Percentiles rank a stretch among this genome's conserved stretches.
Evolutionary conservation across 2,113 vertebrate genomes (phyloP).

Genomic region (Quiscalus mexicanus): DNA sequence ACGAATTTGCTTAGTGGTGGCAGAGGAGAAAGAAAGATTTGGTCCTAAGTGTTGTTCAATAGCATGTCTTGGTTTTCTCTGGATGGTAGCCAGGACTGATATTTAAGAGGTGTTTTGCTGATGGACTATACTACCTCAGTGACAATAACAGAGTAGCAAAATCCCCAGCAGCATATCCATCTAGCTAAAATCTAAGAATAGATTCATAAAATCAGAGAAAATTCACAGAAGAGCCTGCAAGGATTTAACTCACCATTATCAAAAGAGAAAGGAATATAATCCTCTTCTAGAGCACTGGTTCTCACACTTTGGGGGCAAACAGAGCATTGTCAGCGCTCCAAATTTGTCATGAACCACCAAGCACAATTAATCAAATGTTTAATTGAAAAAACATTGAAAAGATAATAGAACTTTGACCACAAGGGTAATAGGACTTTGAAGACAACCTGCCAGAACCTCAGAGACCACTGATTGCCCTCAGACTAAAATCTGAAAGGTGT

Average conservation of each 20-base stretch:
- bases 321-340: slow-evolving; percentile 33
- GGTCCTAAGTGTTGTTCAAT: slow-evolving; percentile 76
- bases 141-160: slow-evolving; percentile 70
- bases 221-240: slow-evolving; percentile 47
- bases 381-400: slow-evolving; percentile 27
- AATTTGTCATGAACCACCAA: slow-evolving; percentile 18
- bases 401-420: background rate
- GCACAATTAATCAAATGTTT: slow-evolving; percentile 30
- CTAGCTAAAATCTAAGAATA: slow-evolving; percentile 68
- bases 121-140: slow-evolving; percentile 69
- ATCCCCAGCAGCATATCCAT: slow-evolving; percentile 67
- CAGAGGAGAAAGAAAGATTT: slow-evolving; percentile 76
- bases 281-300: slow-evolving; percentile 22
- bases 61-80: slow-evolving; percentile 76
- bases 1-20: slow-evolving; percentile 75
- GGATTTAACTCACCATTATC: slow-evolving; percentile 13
- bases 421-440: background rate
- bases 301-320: slow-evolving; percentile 56
- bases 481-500: background rate
- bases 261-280: slow-evolving; percentile 19
- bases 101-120: slow-evolving; percentile 80
- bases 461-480: background rate
- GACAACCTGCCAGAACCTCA: background rate
- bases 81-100: slow-evolving; percentile 74
- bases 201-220: slow-evolving; percentile 72